Evolutionary conservation across 2,113 vertebrate genomes (phyloP), one percentile per base, ranked within the genome.

Genomic region (Rostratula benghalensis): DNA sequence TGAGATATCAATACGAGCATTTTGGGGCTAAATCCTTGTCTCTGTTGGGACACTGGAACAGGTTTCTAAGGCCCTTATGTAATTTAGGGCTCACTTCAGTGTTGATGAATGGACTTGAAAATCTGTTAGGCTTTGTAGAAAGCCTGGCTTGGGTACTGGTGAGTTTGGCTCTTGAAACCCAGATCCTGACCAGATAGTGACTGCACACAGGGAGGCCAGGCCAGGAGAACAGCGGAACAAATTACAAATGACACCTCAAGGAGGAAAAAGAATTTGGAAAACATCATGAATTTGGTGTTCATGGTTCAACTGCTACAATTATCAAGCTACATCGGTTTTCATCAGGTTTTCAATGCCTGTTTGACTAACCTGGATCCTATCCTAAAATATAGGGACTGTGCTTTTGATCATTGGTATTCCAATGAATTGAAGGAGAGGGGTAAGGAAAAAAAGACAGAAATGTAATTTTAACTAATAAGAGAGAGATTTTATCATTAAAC

Each of bases 191-290:
- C 96, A 97, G 95, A 97, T 6, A 65, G 80, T 93, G 70, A 95
- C 89, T 82, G 94, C 81, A 53, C 79, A 28, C 9, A 94, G 20
- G 83, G 96, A 81, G 28, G 57, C 83, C 83, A 95, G 27, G 95
- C 98, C 92, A 98, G 95, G 71, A 95, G 69, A 95, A 95, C 39
- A 71, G 91, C 93, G 22, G 83, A 94, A 84, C 83, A 97, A 96
- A 98, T 97, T 96, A 97, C 76, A 94, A 97, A 90, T 83, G 98
- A 98, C 94, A 98, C 84, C 95, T 94, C 73, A 82, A 95, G 50
- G 77, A 95, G 35, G 28, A 95, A 93, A 93, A 97, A 89, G 54
- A 75, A 76, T 23, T 77, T 54, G 39, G 82, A 88, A 82, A 91
- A 76, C 45, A 74, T 67, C 53, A 81, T 1, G 11, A 48, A 61